Percentiles rank a stretch among this genome's conserved stretches.
Conservation (phyloP, 2,113 vertebrate genomes). For the Actenoides hombroni region DNA sequence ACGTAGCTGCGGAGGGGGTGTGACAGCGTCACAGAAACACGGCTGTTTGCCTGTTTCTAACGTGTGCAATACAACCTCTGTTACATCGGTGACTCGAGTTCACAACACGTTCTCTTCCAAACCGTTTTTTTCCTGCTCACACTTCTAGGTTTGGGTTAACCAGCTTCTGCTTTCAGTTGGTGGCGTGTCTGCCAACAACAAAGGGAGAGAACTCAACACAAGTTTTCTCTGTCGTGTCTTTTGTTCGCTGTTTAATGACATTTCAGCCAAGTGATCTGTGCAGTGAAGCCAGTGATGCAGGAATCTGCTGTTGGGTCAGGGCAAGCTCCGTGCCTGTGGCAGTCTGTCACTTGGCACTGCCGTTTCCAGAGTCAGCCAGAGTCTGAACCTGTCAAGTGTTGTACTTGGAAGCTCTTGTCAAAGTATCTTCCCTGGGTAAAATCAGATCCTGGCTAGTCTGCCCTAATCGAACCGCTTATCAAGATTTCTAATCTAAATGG, state of each 20-base stretch:
- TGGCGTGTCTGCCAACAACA: not conserved
- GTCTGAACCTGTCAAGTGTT: not conserved
- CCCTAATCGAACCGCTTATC: not conserved
- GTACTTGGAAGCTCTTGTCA: not conserved
- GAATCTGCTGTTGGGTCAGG: not conserved
- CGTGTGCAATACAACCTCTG: not conserved
- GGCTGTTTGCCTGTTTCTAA: not conserved
- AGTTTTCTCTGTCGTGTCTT: not conserved
- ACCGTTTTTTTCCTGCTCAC: not conserved
- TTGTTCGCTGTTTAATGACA: not conserved
- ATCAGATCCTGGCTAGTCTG: not conserved
- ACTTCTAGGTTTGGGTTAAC: not conserved
- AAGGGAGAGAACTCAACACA: not conserved
- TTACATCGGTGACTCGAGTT: not conserved
- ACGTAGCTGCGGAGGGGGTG: not conserved
- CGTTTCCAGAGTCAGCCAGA: not conserved
- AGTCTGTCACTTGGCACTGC: not conserved
- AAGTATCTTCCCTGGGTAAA: not conserved
- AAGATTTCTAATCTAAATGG: not conserved
- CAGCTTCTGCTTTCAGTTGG: not conserved
- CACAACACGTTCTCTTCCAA: not conserved
- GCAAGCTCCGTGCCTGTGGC: not conserved
- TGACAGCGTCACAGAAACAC: not conserved
- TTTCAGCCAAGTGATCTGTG: not conserved
- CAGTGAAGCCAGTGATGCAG: not conserved